Evolutionary conservation across 2,797 vertebrate genomes (phyloP).

Genomic region (Amphiprion clarkii): DNA sequence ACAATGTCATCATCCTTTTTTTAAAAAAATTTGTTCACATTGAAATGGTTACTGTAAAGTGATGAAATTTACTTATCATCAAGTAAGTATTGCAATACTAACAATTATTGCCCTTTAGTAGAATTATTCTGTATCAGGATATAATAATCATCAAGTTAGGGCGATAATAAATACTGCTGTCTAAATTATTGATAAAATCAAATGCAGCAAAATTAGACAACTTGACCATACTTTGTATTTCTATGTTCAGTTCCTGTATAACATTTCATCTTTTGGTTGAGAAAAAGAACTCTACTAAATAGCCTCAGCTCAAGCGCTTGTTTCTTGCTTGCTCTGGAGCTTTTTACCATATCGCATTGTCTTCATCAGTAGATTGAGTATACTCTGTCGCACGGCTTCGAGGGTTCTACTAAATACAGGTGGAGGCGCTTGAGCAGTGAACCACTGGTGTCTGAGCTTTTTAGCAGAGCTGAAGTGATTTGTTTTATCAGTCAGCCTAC

Average conservation of each 20-base stretch:
- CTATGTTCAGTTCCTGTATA: background rate
- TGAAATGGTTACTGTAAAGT: conserved; percentile 8
- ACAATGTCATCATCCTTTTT: conserved; percentile 19
- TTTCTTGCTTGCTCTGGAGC: background rate
- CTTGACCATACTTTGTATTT: background rate
- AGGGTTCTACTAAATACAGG: background rate
- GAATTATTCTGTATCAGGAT: background rate
- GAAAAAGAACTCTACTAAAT: background rate
- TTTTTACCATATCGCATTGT: background rate
- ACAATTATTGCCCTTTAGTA: background rate
- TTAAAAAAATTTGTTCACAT: conserved; percentile 3
- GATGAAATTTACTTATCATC: conserved; percentile 7
- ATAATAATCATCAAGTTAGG: background rate
- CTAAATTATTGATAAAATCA: background rate
- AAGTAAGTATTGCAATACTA: conserved; percentile 15
- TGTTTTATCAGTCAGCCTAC: background rate
- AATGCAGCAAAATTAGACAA: background rate
- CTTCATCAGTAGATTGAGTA: background rate
- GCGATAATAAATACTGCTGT: background rate
- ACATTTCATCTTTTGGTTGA: background rate
- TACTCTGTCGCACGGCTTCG: background rate
- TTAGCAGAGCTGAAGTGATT: background rate
- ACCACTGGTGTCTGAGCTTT: background rate
- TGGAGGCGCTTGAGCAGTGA: no score
- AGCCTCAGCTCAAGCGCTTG: background rate